These are phyloP conservation scores for Philotrypesis tridentata DNA, from an alignment of 1,140 invertebrate species.

Conservation along the genomic window DNA sequence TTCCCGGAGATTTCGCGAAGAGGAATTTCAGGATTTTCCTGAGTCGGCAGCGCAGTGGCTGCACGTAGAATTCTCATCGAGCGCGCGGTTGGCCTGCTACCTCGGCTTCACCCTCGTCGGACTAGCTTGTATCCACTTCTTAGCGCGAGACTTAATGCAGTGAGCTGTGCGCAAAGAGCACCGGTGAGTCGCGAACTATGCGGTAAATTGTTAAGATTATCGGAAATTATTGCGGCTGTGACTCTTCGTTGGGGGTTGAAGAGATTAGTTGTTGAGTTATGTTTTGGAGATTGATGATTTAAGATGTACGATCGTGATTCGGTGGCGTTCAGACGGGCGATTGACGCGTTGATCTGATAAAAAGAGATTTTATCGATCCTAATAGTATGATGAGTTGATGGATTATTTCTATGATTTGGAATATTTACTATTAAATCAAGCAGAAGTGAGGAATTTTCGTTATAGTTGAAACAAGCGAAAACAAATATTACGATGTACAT, in stretches of 20 bases:
- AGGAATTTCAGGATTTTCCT: constrained; percentile 18
- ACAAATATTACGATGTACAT: no score
- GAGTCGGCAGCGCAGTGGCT: neutral
- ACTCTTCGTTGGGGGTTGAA: neutral
- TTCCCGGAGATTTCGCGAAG: neutral
- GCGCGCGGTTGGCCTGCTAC: neutral
- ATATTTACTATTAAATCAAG: no score
- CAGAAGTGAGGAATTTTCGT: no score
- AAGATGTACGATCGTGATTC: no score
- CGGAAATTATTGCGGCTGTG: neutral
- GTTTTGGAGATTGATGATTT: no score
- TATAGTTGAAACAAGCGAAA: no score
- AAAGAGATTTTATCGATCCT: no score
- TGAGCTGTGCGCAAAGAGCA: no score
- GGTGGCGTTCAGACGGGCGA: no score
- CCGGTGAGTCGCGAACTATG: neutral
- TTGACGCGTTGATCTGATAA: no score
- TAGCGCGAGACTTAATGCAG: neutral
- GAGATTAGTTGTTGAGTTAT: neutral
- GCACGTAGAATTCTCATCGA: constrained; percentile 16
- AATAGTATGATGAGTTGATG: no score
- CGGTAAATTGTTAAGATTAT: neutral
- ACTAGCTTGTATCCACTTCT: neutral
- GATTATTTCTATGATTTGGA: no score
- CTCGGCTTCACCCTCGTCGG: neutral